Percentiles rank a stretch among this genome's conserved stretches.
Conservation (phyloP, 1,140 invertebrate species). For the Chironomus striatipennis region DNA sequence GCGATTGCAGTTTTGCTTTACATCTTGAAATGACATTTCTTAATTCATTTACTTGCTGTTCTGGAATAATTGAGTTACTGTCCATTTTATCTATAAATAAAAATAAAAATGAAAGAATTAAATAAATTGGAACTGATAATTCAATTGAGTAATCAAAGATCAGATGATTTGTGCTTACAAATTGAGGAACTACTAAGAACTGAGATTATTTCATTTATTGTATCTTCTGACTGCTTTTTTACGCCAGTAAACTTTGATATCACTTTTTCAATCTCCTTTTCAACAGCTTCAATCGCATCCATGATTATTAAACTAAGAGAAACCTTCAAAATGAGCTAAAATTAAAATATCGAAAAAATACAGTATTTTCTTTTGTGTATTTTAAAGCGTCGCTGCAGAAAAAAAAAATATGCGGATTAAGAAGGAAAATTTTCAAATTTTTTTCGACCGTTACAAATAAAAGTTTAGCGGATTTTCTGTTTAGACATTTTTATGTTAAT, state of each 20-base stretch:
- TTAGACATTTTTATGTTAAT: no score
- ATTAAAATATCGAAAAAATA: no score
- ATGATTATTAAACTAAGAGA: constrained; percentile 43
- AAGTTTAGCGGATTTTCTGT: no score
- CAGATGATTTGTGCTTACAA: not conserved
- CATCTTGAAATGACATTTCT: constrained; percentile 60
- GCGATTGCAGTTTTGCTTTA: constrained; percentile 61
- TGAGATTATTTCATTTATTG: constrained; percentile 26
- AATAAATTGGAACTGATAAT: constrained; percentile 25
- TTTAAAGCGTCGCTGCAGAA: no score
- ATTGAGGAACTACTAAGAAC: constrained; percentile 24
- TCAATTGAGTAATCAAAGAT: not conserved
- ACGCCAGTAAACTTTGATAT: constrained; percentile 71
- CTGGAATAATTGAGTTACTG: constrained; percentile 42
- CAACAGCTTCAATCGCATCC: constrained; percentile 84
- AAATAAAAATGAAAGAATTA: not conserved
- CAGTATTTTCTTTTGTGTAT: no score
- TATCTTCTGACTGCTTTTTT: constrained; percentile 50
- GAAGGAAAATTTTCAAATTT: no score
- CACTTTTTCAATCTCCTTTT: constrained; percentile 89
- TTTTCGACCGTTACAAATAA: no score
- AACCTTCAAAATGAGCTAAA: not conserved
- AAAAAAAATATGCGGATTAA: no score
- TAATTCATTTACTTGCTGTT: constrained; percentile 55
- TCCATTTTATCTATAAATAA: not conserved